These are phyloP conservation scores for Mylabris phalerata DNA, from an alignment of 1,140 invertebrate species.

Conservation along the genomic window DNA sequence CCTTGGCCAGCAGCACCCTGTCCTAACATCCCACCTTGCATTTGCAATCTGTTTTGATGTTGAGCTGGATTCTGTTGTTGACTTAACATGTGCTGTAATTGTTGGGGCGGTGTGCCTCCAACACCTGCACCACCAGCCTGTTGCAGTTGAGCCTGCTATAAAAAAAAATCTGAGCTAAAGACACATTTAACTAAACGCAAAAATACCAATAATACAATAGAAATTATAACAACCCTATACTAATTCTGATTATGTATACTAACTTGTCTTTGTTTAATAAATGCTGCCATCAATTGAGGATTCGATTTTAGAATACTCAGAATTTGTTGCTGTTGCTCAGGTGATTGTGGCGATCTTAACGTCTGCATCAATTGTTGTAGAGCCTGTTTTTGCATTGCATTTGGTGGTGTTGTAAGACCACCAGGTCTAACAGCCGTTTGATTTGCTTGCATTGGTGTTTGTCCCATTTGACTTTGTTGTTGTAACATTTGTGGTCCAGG, in stretches of 20 bases:
- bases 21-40: constrained; percentile 28
- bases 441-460: constrained; percentile 10
- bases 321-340: constrained; percentile 89
- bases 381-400: constrained; percentile 63
- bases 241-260: constrained; percentile 6
- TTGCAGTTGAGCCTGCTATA: constrained; percentile 36
- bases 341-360: constrained; percentile 79
- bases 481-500: constrained; percentile 30
- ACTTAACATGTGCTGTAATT: constrained; percentile 48
- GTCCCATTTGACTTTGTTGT: constrained; percentile 25
- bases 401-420: constrained; percentile 1
- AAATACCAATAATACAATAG: too few species aligned
- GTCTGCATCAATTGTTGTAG: constrained; percentile 86
- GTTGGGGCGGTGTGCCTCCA: constrained; percentile 40
- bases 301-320: constrained; percentile 89
- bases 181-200: background rate
- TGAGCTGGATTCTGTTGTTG: constrained; percentile 42
- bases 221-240: background rate
- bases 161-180: background rate
- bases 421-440: constrained; percentile 17
- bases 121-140: constrained; percentile 32
- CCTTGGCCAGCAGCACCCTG: constrained; percentile 11
- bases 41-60: constrained; percentile 13
- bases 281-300: constrained; percentile 93
- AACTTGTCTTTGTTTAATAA: constrained; percentile 85